Conservation (phyloP, 1,140 invertebrate species). For the Hyphantria cunea region DNA sequence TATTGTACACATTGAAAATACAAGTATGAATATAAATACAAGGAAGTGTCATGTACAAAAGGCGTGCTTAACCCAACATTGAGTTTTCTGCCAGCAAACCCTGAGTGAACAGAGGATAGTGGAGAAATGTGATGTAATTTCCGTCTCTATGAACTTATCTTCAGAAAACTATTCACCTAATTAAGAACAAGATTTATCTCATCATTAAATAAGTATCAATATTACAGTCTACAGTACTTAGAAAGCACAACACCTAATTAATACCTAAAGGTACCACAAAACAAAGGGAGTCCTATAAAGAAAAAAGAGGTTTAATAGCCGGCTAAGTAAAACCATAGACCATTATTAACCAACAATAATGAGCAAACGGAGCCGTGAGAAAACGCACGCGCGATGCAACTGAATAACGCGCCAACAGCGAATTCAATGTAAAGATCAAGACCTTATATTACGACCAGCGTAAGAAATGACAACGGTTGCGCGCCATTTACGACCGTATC, state of each 20-base stretch:
- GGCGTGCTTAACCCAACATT: too few species aligned
- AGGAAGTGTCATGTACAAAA: too few species aligned
- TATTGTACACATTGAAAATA: too few species aligned
- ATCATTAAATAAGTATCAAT: too few species aligned
- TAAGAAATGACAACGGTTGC: conserved; percentile 67
- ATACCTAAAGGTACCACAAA: conserved; percentile 24
- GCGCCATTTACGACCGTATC: conserved; percentile 50
- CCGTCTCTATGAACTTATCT: too few species aligned
- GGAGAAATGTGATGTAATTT: too few species aligned
- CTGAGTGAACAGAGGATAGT: too few species aligned
- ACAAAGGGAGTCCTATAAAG: conserved; percentile 12
- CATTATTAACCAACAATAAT: conserved; percentile 24
- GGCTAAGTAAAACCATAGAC: conserved; percentile 17
- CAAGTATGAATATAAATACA: too few species aligned
- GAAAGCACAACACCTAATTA: conserved; percentile 7
- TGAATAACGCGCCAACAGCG: conserved; percentile 47
- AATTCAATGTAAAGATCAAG: conserved; percentile 80
- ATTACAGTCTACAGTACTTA: not conserved
- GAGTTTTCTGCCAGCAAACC: too few species aligned
- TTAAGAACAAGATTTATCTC: too few species aligned
- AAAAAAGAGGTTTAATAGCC: conserved; percentile 46
- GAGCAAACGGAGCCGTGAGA: conserved; percentile 56
- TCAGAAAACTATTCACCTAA: too few species aligned
- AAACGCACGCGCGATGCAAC: conserved; percentile 47
- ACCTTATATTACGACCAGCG: conserved; percentile 60